Base-by-base conservation (phyloP, 2,888 invertebrate genomes). In the Physocephala rufipes region DNA sequence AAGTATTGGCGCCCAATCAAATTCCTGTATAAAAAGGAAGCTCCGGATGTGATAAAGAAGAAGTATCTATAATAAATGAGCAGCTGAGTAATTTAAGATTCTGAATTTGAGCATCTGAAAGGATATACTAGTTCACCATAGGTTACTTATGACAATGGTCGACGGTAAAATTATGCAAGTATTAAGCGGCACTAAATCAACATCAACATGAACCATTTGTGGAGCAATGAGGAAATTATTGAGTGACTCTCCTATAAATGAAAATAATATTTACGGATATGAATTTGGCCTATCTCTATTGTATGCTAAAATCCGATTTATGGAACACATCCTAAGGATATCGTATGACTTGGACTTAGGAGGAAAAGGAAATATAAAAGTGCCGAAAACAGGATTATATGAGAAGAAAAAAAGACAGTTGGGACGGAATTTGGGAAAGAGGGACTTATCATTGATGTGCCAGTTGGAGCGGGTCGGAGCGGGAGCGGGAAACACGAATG, bases 101-200 rank as follows among this genome's bases (percentile, higher is more conserved):
- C 28, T 28, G 13, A 1, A 28, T 24, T 59, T 59, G n/a, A 59
- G 26, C 30, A 49, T n/a, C 28, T 59, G 59, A 58, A 58, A 12
- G 26, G 58, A 24, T 21, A 59, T 28, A 59, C 26, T 59, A 49
- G 49, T 49, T n/a, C 49, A 49, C 49, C 49, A 49, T n/a, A 49
- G 49, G n/a, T n/a, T n/a, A n/a, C n/a, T n/a, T n/a, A n/a, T n/a
- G 28, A 59, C 59, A 59, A 59, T 59, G 9, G 30, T 28, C 12
- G 59, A 59, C 16, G 30, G 28, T 3, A 30, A 59, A 28, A n/a
- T 59, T 15, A 24, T 7, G 9, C 12, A 16, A 15, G 28, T 59
- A 30, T 58, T 58, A 24, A 45, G 13, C 2, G 49, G n/a, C 47
- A 45, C 65, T 13, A 45, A 45, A 26, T 65, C 12, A 2, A 65